Percentiles rank a stretch among this genome's conserved stretches.
Conservation (phyloP, 2,113 vertebrate species). For the Monopterus albus region DNA sequence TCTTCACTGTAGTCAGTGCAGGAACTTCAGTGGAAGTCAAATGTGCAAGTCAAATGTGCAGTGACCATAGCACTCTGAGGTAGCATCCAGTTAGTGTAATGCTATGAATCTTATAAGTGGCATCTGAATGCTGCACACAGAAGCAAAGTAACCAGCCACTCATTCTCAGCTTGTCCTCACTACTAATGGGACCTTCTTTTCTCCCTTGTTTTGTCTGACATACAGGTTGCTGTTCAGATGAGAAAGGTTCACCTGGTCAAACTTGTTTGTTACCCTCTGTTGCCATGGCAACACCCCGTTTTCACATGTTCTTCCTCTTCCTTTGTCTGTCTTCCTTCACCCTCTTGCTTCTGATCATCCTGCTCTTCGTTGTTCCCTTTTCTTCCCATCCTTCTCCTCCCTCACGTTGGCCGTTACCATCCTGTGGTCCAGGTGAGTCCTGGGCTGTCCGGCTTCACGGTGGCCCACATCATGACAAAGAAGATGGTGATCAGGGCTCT, state of each 20-base stretch:
- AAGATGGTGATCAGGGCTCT: slow-evolving; percentile 48
- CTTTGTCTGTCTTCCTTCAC: slow-evolving; percentile 46
- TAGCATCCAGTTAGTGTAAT: not conserved
- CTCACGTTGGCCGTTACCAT: slow-evolving; percentile 13
- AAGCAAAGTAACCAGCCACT: slow-evolving; percentile 21
- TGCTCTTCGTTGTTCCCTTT: slow-evolving; percentile 30
- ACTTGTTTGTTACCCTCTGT: slow-evolving; percentile 33
- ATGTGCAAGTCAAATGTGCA: not conserved
- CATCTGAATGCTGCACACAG: slow-evolving; percentile 44
- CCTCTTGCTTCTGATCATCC: slow-evolving; percentile 63
- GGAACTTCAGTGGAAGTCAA: not conserved
- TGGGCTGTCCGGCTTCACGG: slow-evolving; percentile 88
- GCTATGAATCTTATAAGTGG: slow-evolving; percentile 25
- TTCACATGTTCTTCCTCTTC: slow-evolving; percentile 59
- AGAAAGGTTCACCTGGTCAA: slow-evolving; percentile 60
- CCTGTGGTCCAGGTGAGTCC: slow-evolving; percentile 77
- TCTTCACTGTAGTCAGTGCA: not conserved
- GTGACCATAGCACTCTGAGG: not conserved
- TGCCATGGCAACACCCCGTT: slow-evolving; percentile 74
- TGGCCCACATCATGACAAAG: slow-evolving; percentile 39
- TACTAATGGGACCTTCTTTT: slow-evolving; percentile 19
- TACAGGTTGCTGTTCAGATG: slow-evolving; percentile 75
- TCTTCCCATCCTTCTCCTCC: slow-evolving; percentile 10
- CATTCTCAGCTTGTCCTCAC: slow-evolving; percentile 17
- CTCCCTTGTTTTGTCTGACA: slow-evolving; percentile 13